Evolutionary conservation across 1,140 invertebrate genomes (phyloP).

Genomic region (Macrotrachela quadricornifera): DNA sequence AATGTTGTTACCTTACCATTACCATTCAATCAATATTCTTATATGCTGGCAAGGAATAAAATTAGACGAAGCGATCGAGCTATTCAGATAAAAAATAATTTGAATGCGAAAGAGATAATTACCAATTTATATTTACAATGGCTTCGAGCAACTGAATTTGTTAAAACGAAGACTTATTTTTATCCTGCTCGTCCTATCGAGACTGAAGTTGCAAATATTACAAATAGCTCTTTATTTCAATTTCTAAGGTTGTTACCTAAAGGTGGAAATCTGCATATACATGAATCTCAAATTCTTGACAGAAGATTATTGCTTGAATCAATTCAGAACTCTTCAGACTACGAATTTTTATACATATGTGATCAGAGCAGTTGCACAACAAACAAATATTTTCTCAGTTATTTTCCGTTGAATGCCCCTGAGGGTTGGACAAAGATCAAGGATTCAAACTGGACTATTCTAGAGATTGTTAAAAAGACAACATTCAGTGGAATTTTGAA

Average conservation of each 20-base stretch:
- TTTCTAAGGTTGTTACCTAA: not conserved
- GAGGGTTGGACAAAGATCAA: conserved; percentile 1
- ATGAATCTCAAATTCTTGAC: conserved; percentile 5
- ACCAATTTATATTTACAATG: conserved; percentile 2
- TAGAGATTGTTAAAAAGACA: conserved; percentile 1
- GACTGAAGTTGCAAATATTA: not conserved
- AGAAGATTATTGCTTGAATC: conserved; percentile 1
- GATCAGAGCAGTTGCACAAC: not conserved
- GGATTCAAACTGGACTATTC: conserved; percentile 3
- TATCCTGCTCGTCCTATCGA: conserved; percentile 3
- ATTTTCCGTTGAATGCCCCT: not conserved
- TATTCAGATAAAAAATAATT: no score
- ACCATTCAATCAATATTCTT: conserved; percentile 5
- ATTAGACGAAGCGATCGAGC: no score
- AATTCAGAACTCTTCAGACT: not conserved
- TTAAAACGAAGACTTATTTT: conserved; percentile 3
- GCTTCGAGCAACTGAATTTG: not conserved
- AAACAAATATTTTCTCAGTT: not conserved
- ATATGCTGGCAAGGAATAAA: conserved; percentile 1
- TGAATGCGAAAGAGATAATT: conserved; percentile 6
- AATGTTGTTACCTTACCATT: not conserved
- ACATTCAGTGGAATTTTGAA: conserved; percentile 6
- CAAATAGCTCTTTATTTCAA: not conserved
- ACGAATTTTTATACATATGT: conserved; percentile 1
- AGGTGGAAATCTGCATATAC: conserved; percentile 7